These are phyloP conservation scores for Clamator glandarius DNA, from an alignment of 2,797 vertebrate genomes.

Conservation along the genomic window DNA sequence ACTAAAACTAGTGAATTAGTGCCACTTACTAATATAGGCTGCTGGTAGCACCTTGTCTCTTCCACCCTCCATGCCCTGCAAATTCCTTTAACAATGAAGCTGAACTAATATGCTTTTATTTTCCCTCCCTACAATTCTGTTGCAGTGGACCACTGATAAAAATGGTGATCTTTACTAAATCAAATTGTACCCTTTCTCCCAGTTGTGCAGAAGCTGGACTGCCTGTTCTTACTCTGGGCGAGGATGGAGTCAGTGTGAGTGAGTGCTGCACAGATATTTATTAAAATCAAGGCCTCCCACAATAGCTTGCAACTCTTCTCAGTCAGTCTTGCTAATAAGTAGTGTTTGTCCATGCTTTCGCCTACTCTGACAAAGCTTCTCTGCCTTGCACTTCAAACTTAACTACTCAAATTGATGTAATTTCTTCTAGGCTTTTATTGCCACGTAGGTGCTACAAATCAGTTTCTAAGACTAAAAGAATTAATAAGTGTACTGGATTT, in stretches of 20 bases:
- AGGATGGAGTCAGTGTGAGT: background rate
- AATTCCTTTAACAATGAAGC: background rate
- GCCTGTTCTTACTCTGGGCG: background rate
- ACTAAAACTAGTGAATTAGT: background rate
- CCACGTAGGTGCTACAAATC: background rate
- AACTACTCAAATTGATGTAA: background rate
- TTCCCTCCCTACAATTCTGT: background rate
- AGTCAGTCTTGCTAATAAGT: background rate
- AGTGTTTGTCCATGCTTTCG: background rate
- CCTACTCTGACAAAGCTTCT: background rate
- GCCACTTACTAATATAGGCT: background rate
- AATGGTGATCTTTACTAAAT: background rate
- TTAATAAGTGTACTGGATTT: background rate
- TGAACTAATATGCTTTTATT: background rate
- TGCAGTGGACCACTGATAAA: background rate
- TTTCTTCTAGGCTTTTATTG: conserved; percentile 21
- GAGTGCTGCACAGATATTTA: background rate
- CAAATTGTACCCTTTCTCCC: background rate
- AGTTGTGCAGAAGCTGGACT: background rate
- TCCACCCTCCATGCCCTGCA: background rate
- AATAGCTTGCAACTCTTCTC: background rate
- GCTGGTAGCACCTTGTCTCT: background rate
- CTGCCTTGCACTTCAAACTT: background rate
- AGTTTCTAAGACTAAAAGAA: background rate
- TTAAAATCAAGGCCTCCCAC: conserved; percentile 12